Evolutionary conservation across 2,888 invertebrate genomes (phyloP), one percentile per base, ranked within the genome.

Genomic region (Sicus ferrugineus): DNA sequence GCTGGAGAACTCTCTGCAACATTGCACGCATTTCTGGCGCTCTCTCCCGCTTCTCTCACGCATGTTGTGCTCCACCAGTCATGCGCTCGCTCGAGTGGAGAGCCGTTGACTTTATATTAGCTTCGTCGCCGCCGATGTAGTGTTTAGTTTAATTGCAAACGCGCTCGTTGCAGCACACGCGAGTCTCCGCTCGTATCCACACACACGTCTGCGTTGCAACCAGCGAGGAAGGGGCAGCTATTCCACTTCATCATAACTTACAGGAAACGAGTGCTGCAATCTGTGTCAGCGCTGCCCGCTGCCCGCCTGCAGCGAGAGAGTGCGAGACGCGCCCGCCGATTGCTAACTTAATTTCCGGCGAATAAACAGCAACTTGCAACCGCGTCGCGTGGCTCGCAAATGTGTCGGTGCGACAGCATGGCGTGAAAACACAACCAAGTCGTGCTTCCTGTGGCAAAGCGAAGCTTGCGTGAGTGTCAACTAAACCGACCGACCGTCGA

Each of bases 71-170:
- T n/a, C n/a, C n/a, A n/a, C n/a, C n/a, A n/a, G n/a, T n/a, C n/a
- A n/a, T n/a, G n/a, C n/a, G n/a, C n/a, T n/a, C n/a, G n/a, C n/a
- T n/a, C n/a, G n/a, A n/a, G n/a, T n/a, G n/a, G n/a, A n/a, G n/a
- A n/a, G n/a, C n/a, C n/a, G n/a, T n/a, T n/a, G 54, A 38, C 42
- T 66, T 56, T 56, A 58, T 30, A 67, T 11, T 14, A 30, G 23
- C 59, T 48, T 59, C 23, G 16, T 46, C 14, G 30, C 14, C 11
- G 23, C 58, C 2, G 31, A 46, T 58, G 30, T 19, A 48, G n/a
- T n/a, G n/a, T 59, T 67, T 67, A 67, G 67, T 67, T 59, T 30
- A 59, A 42, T 59, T 67, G 46, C 67, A 59, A 31, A 58, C 58
- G 58, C 48, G 67, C 59, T 67, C n/a, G 59, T 21, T 23, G 48